phyloP scores from a whole-genome alignment of 2,113 vertebrate genomes.

The Phrynocephalus versicolor region DNA sequence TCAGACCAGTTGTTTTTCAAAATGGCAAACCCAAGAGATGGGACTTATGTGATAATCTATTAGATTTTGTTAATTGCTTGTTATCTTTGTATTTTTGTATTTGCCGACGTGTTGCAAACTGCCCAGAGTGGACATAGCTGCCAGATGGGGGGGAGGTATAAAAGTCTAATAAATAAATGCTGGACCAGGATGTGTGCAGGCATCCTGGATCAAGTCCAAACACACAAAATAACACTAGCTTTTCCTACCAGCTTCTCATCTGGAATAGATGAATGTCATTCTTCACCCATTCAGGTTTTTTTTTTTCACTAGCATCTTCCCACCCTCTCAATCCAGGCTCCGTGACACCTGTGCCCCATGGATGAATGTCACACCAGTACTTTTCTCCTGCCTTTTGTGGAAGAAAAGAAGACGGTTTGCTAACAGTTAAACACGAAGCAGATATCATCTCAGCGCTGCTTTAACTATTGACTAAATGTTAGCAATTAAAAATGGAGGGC shows the following conservation, averaged over 20 bases:
- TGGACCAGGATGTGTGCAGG: neutral
- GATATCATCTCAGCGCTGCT: slow-evolving; percentile 38
- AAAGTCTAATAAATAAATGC: too few relatives aligned
- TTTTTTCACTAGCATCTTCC: slow-evolving; percentile 62
- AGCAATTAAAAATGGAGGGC: slow-evolving; percentile 30
- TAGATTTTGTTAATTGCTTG: too few relatives aligned
- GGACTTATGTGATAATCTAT: too few relatives aligned
- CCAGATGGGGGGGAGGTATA: too few relatives aligned
- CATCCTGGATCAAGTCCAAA: slow-evolving; percentile 52
- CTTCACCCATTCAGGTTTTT: slow-evolving; percentile 69
- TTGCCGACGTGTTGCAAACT: too few relatives aligned
- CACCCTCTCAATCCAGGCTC: slow-evolving; percentile 57
- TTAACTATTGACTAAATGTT: slow-evolving; percentile 48
- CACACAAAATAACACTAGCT: slow-evolving; percentile 47
- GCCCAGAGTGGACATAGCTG: too few relatives aligned
- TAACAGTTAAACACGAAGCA: slow-evolving; percentile 37
- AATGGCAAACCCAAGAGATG: too few relatives aligned
- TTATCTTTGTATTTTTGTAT: too few relatives aligned
- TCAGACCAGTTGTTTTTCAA: neutral
- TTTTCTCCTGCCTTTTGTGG: slow-evolving; percentile 38
- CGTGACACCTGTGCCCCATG: slow-evolving; percentile 49
- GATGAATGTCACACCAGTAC: slow-evolving; percentile 58
- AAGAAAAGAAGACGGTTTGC: neutral
- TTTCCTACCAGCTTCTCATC: slow-evolving; percentile 43
- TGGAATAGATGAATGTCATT: slow-evolving; percentile 66